Conservation (phyloP, 2,113 vertebrate genomes). For the Salvelinus namaycush region DNA sequence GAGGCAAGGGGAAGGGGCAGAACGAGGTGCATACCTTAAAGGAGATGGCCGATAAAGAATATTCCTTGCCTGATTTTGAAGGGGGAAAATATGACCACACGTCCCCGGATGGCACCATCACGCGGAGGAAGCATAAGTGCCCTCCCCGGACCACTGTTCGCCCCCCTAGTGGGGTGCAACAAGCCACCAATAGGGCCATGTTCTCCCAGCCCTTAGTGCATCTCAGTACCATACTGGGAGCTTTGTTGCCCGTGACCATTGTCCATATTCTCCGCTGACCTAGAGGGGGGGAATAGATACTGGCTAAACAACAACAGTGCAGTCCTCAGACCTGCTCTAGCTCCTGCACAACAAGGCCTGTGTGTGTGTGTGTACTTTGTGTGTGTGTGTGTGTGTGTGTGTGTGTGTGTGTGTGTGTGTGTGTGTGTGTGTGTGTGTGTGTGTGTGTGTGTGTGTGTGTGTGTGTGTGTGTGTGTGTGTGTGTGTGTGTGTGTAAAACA, state of each 20-base stretch:
- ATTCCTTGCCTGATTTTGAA: conserved; percentile 76
- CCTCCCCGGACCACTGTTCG: conserved; percentile 86
- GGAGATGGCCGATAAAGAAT: conserved; percentile 80
- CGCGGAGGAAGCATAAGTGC: conserved; percentile 92
- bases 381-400: conserved; percentile 26
- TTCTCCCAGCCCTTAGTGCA: conserved; percentile 59
- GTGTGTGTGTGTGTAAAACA: conserved; percentile 57
- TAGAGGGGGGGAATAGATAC: conserved; percentile 72
- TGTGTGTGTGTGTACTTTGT: conserved; percentile 41
- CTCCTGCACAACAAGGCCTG: conserved; percentile 73
- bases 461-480: conserved; percentile 40
- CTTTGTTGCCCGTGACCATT: conserved; percentile 74
- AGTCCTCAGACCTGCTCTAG: conserved; percentile 70
- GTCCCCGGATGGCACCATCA: conserved; percentile 73
- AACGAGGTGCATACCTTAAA: conserved; percentile 81
- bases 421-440: conserved; percentile 54
- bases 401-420: conserved; percentile 47
- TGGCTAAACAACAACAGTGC: conserved; percentile 48
- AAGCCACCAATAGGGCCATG: conserved; percentile 78
- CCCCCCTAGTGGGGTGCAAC: conserved; percentile 92
- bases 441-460: conserved; percentile 23
- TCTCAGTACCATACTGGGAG: conserved; percentile 68
- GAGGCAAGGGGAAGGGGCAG: conserved; percentile 75
- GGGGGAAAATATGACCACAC: conserved; percentile 77
- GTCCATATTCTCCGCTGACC: conserved; percentile 84